phyloP scores from a whole-genome alignment of 1,140 invertebrate genomes.

The Listronotus bonariensis region DNA sequence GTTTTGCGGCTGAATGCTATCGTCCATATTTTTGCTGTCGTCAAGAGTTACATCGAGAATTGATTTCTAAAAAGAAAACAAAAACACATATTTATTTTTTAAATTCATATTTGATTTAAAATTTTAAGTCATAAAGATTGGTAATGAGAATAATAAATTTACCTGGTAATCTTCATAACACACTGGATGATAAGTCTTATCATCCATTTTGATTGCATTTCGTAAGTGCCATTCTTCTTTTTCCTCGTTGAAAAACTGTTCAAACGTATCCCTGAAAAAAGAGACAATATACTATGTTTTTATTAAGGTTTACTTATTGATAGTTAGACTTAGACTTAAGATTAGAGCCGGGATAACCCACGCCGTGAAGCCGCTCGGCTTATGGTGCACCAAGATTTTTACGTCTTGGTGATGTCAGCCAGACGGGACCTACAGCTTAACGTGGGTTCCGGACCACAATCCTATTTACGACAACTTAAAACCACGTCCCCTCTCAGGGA shows the following conservation, averaged over 20 bases:
- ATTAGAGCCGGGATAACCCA: too few species aligned
- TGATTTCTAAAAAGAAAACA: slow-evolving; percentile 42
- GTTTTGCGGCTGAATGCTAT: slow-evolving; percentile 22
- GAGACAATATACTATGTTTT: neutral
- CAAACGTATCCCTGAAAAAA: slow-evolving; percentile 74
- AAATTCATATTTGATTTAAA: slow-evolving; percentile 2
- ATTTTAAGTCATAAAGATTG: neutral
- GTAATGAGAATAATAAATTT: slow-evolving; percentile 19
- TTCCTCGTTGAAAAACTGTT: slow-evolving; percentile 94
- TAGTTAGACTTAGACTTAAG: too few species aligned
- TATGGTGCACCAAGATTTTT: too few species aligned
- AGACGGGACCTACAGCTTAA: too few species aligned
- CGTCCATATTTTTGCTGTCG: slow-evolving; percentile 31
- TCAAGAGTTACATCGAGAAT: slow-evolving; percentile 44
- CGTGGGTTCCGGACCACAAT: too few species aligned
- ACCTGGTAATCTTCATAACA: slow-evolving; percentile 91
- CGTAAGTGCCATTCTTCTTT: slow-evolving; percentile 94
- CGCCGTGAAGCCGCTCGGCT: too few species aligned
- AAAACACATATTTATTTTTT: too few species aligned
- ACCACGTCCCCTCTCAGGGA: too few species aligned
- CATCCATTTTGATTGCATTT: slow-evolving; percentile 78
- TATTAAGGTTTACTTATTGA: too few species aligned
- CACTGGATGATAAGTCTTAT: slow-evolving; percentile 85
- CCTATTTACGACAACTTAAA: too few species aligned
- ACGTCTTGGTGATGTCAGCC: too few species aligned